Conservation (phyloP, 2,888 invertebrate genomes). For the Ceriagrion tenellum region DNA sequence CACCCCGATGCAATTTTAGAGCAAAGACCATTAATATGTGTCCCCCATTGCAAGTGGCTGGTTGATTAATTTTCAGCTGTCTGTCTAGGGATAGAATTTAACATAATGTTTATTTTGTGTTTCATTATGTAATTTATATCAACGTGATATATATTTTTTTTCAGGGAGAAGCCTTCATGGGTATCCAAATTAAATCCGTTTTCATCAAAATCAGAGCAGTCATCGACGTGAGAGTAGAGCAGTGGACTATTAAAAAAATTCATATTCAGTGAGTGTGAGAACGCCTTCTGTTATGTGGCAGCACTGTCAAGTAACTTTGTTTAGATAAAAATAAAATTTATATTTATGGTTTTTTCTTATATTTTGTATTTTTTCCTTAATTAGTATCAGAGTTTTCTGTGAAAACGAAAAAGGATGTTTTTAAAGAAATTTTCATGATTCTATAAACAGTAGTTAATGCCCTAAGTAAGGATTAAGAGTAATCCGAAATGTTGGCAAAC, state of each 20-base stretch:
- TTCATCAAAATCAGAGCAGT: conserved; percentile 78
- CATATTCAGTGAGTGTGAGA: not conserved
- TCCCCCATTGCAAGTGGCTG: too few species aligned
- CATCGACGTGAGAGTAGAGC: not conserved
- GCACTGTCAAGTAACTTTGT: not conserved
- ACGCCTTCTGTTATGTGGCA: not conserved
- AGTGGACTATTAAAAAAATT: not conserved
- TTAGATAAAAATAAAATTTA: conserved; percentile 11
- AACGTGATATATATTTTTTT: not conserved
- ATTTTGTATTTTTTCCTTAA: not conserved
- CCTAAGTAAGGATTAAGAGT: too few species aligned
- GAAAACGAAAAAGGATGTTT: too few species aligned
- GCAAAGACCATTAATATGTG: too few species aligned
- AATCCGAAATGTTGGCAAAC: too few species aligned
- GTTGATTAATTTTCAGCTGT: too few species aligned
- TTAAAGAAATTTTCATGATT: too few species aligned
- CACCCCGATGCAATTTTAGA: too few species aligned
- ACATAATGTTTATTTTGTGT: too few species aligned
- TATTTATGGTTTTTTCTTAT: not conserved
- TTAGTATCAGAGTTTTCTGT: not conserved
- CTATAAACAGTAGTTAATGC: too few species aligned
- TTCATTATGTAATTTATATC: too few species aligned
- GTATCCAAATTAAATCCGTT: conserved; percentile 89
- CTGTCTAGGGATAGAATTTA: too few species aligned
- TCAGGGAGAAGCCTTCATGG: conserved; percentile 80